Evolutionary conservation across 2,888 invertebrate genomes (phyloP).

Genomic region (Chalcosyrphus nemorum): DNA sequence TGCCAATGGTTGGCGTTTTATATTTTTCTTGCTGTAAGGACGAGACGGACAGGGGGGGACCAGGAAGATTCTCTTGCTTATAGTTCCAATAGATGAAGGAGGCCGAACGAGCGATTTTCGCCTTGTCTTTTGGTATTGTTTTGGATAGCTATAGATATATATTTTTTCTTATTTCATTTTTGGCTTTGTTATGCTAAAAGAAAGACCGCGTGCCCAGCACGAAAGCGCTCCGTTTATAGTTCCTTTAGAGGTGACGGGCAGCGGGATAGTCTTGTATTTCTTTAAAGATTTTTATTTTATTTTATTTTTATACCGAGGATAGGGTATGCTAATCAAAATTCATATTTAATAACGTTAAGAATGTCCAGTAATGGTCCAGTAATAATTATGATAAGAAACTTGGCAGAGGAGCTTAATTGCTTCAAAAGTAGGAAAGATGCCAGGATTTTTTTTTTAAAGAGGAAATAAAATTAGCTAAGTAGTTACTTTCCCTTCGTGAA

Average conservation of each 20-base stretch:
- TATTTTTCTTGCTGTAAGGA: background rate
- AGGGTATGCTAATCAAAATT: background rate
- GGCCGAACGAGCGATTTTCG: conserved; percentile 40
- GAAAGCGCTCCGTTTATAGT: conserved; percentile 37
- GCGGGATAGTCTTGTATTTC: background rate
- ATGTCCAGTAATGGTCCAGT: too few relatives aligned
- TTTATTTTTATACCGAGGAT: background rate
- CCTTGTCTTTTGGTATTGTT: conserved; percentile 32
- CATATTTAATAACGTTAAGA: background rate
- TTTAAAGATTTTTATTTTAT: background rate
- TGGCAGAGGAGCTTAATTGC: too few relatives aligned
- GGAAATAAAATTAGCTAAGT: too few relatives aligned
- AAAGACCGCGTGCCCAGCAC: conserved; percentile 23
- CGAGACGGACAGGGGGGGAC: background rate
- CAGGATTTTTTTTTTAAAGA: too few relatives aligned
- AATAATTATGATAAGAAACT: too few relatives aligned
- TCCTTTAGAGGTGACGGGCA: background rate
- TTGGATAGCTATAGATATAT: too few relatives aligned
- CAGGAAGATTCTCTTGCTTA: background rate
- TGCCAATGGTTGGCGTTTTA: conserved; percentile 77
- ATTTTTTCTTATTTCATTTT: background rate
- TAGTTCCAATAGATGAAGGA: conserved; percentile 25
- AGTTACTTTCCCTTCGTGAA: too few relatives aligned
- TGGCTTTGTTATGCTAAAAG: conserved; percentile 8
- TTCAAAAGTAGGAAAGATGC: too few relatives aligned